Conservation (phyloP, 1,140 invertebrate species). For the Drosophila varians region DNA sequence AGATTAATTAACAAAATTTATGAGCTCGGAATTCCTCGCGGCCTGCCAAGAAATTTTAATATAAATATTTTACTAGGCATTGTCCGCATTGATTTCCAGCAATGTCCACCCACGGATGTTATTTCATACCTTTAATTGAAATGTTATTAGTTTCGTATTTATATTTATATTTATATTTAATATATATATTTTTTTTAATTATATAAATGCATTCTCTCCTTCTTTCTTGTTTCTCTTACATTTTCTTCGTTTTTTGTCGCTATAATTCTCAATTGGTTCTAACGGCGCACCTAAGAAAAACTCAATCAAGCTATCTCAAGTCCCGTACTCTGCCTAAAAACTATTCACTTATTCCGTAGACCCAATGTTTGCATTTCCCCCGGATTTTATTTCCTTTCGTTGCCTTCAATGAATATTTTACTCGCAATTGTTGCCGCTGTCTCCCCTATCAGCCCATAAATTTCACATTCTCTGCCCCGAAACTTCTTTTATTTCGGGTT, state of each 20-base stretch:
- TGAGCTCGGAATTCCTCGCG: slow-evolving; percentile 24
- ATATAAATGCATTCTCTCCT: too few relatives aligned
- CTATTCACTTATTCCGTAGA: neutral
- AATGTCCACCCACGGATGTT: neutral
- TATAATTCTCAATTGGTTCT: too few relatives aligned
- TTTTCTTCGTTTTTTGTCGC: too few relatives aligned
- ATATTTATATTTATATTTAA: too few relatives aligned
- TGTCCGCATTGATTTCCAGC: neutral
- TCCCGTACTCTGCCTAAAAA: too few relatives aligned
- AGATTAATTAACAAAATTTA: slow-evolving; percentile 39
- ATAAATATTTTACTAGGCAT: slow-evolving; percentile 8
- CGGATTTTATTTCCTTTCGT: slow-evolving; percentile 23
- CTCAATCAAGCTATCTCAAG: neutral
- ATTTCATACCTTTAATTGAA: neutral
- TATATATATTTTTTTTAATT: neutral
- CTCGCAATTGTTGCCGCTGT: slow-evolving; percentile 41
- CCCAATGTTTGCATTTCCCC: slow-evolving; percentile 3
- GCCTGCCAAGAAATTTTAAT: neutral
- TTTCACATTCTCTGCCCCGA: slow-evolving; percentile 20
- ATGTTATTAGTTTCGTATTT: too few relatives aligned
- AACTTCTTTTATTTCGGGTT: slow-evolving; percentile 21
- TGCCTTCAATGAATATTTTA: slow-evolving; percentile 60
- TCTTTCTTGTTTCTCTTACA: too few relatives aligned
- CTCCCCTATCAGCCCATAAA: slow-evolving; percentile 16
- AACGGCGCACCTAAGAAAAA: too few relatives aligned